These are phyloP conservation scores for Cromileptes altivelis DNA, from an alignment of 2,113 vertebrate genomes.

Conservation along the genomic window DNA sequence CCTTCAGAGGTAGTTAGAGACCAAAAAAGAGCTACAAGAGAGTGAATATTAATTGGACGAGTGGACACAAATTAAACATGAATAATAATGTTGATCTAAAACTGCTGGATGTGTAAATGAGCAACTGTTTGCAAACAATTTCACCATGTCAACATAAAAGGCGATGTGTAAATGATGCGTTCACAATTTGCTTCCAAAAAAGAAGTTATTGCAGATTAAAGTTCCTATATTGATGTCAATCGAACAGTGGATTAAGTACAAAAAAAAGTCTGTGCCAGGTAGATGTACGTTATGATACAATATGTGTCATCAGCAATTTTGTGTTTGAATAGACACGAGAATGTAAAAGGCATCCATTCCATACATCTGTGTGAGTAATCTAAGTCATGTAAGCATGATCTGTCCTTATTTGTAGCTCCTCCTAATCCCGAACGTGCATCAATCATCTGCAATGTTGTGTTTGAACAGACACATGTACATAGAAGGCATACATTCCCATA, in stretches of 20 bases:
- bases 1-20: background rate
- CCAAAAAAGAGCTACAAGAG: conserved; percentile 1
- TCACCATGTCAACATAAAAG: background rate
- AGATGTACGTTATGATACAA: background rate
- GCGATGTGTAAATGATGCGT: background rate
- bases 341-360: background rate
- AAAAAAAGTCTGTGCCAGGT: background rate
- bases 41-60: background rate
- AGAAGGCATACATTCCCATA: background rate
- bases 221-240: background rate
- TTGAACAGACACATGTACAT: background rate
- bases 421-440: background rate
- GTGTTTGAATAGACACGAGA: background rate
- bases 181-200: background rate
- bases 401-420: background rate
- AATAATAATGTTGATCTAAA: background rate
- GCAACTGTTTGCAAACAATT: background rate
- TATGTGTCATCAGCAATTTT: background rate
- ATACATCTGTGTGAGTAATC: conserved; percentile 1
- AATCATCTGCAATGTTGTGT: background rate
- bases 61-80: background rate
- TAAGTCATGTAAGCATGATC: background rate
- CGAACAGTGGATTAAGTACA: background rate
- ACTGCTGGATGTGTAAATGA: background rate
- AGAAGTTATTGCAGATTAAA: background rate